phyloP scores from a whole-genome alignment of 2,113 vertebrate genomes.

The Oryzias celebensis region DNA sequence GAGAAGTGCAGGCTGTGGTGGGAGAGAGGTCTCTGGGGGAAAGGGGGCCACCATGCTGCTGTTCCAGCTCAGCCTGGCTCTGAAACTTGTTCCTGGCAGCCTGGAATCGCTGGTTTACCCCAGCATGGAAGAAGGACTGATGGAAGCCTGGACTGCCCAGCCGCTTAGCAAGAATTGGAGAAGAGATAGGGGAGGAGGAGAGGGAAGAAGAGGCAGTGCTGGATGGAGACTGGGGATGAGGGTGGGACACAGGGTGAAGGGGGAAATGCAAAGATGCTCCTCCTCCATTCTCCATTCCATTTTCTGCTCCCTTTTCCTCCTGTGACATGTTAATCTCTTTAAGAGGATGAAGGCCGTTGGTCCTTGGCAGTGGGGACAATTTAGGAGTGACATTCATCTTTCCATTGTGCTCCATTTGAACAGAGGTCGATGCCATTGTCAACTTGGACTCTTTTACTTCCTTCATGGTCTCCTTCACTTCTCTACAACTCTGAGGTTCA shows the following conservation, averaged over 20 bases:
- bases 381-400: constrained; percentile 49
- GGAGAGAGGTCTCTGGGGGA: constrained; percentile 90
- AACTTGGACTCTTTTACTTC: constrained; percentile 47
- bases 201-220: constrained; percentile 91
- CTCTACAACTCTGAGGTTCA: constrained; percentile 31
- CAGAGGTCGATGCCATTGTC: constrained; percentile 63
- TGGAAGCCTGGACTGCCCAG: constrained; percentile 83
- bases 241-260: constrained; percentile 66
- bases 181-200: constrained; percentile 93
- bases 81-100: constrained; percentile 96
- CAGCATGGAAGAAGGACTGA: constrained; percentile 91
- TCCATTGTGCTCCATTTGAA: constrained; percentile 83
- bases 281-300: constrained; percentile 77
- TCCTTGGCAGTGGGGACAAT: constrained; percentile 69
- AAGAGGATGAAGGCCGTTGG: constrained; percentile 81
- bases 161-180: constrained; percentile 87
- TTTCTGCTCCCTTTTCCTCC: constrained; percentile 69
- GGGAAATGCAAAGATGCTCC: constrained; percentile 54
- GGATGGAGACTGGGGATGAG: constrained; percentile 78
- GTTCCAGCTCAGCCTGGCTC: constrained; percentile 89
- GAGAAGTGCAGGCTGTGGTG: constrained; percentile 73
- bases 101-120: constrained; percentile 95
- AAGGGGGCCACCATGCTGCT: constrained; percentile 66
- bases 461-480: constrained; percentile 36
- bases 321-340: constrained; percentile 64